These are phyloP conservation scores for Neopelma chrysocephalum DNA, from an alignment of 2,797 vertebrate genomes.

Conservation along the genomic window DNA sequence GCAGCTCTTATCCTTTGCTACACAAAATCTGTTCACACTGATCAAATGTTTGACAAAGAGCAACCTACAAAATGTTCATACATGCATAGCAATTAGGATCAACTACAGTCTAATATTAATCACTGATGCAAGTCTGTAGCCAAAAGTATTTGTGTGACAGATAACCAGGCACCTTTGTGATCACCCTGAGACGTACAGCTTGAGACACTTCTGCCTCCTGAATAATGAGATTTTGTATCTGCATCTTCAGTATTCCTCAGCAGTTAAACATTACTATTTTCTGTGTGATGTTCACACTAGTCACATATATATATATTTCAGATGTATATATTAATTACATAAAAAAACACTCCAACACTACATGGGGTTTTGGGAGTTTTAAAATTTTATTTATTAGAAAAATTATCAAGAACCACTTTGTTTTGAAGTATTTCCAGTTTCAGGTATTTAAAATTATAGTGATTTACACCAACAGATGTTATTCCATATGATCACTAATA, in stretches of 20 bases:
- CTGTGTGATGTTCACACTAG: neutral
- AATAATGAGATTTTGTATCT: neutral
- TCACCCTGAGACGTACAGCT: neutral
- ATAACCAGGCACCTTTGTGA: neutral
- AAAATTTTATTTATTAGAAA: neutral
- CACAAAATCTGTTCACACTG: neutral
- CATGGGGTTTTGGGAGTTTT: rapidly evolving
- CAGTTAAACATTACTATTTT: neutral
- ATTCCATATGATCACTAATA: neutral
- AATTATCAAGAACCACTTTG: neutral
- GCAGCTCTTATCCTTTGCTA: neutral
- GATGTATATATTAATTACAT: neutral
- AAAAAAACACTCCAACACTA: neutral
- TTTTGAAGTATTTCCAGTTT: neutral
- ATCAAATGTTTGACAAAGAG: neutral
- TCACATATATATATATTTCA: neutral
- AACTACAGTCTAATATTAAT: neutral
- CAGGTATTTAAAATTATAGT: neutral
- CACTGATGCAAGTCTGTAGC: neutral
- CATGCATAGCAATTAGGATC: neutral
- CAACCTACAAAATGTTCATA: neutral
- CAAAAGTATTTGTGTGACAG: neutral
- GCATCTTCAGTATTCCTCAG: neutral
- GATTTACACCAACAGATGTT: neutral
- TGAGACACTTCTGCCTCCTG: neutral